Conservation (phyloP, 2,113 vertebrate genomes). For the Egretta garzetta region DNA sequence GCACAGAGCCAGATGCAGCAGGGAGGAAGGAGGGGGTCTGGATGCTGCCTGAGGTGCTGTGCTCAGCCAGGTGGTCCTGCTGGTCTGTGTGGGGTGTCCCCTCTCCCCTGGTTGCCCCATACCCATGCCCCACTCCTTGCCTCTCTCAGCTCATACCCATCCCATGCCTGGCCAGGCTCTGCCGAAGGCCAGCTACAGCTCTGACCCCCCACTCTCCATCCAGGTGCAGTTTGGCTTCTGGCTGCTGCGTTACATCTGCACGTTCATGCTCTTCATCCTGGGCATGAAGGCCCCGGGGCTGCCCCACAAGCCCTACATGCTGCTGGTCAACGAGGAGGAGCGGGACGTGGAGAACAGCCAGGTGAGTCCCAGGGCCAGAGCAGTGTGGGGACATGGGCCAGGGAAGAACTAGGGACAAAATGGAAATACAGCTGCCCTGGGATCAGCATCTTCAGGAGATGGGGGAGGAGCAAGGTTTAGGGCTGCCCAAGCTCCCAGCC, state of each 20-base stretch:
- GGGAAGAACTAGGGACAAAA: background rate
- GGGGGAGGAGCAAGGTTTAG: background rate
- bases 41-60: background rate
- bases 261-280: constrained; percentile 85
- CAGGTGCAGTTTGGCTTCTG: constrained; percentile 87
- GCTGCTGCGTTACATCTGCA: constrained; percentile 84
- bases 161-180: background rate
- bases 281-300: constrained; percentile 92
- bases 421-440: background rate
- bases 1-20: fast-evolving
- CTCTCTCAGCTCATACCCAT: background rate
- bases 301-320: constrained; percentile 85
- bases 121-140: background rate
- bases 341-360: constrained; percentile 84
- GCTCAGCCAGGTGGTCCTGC: background rate
- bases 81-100: background rate
- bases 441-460: background rate
- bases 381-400: background rate
- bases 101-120: background rate
- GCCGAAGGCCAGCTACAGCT: background rate
- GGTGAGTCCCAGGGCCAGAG: constrained; percentile 54
- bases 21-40: background rate
- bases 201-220: background rate
- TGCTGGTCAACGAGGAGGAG: constrained; percentile 90
- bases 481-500: background rate